Conservation (phyloP, 2,888 invertebrate genomes). For the Drosophila trichaetosa region DNA sequence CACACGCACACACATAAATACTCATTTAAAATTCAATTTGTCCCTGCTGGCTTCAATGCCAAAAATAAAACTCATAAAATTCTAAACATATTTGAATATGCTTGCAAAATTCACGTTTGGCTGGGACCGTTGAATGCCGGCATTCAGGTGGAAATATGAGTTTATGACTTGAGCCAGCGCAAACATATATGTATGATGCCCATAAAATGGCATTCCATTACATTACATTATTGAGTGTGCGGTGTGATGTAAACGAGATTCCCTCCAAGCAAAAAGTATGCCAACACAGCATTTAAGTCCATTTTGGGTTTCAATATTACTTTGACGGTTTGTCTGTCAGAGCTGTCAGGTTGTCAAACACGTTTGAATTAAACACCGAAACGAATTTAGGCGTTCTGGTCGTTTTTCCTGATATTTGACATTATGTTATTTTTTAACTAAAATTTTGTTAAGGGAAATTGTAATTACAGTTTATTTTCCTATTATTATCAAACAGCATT, state of each 20-base stretch:
- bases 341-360: not conserved
- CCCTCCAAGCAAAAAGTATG: not conserved
- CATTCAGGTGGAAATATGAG: constrained; percentile 46
- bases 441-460: not conserved
- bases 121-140: not conserved
- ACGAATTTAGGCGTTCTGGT: not conserved
- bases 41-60: constrained; percentile 18
- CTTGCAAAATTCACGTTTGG: constrained; percentile 16
- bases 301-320: not conserved
- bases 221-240: constrained; percentile 1
- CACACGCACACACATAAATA: constrained; percentile 10
- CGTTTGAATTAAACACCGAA: not conserved
- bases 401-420: too few species aligned
- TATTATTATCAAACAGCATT: not conserved
- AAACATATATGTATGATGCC: constrained; percentile 10
- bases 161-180: constrained; percentile 35
- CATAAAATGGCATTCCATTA: constrained; percentile 7
- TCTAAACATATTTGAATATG: constrained; percentile 66
- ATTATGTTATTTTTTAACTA: not conserved
- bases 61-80: constrained; percentile 61
- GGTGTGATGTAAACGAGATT: not conserved
- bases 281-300: not conserved
- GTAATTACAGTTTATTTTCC: not conserved
- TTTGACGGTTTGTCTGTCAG: not conserved
- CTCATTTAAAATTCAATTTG: constrained; percentile 72